Evolutionary conservation across 1,140 invertebrate species (phyloP).

Genomic region (Drosophila ironensis): DNA sequence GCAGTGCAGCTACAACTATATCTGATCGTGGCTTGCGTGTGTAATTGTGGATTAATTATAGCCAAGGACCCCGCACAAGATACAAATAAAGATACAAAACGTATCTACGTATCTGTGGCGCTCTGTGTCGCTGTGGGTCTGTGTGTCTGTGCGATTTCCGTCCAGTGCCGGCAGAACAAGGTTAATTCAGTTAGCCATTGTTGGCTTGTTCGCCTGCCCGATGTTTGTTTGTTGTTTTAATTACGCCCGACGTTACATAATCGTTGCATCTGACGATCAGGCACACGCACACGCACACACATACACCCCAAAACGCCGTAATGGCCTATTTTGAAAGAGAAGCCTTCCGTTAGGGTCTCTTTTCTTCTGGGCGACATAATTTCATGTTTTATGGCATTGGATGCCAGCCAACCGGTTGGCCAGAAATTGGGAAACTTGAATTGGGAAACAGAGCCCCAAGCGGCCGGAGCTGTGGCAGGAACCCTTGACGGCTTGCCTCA

Average conservation of each 20-base stretch:
- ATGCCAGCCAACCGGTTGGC: no score
- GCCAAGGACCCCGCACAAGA: conserved; percentile 71
- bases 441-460: no score
- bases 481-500: no score
- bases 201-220: conserved; percentile 6
- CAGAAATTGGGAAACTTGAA: conserved; percentile 11
- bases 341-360: no score
- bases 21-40: conserved; percentile 56
- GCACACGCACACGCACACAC: conserved; percentile 14
- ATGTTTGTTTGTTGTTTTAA: conserved; percentile 55
- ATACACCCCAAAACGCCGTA: conserved; percentile 13
- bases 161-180: conserved; percentile 69
- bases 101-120: conserved; percentile 60
- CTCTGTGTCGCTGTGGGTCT: no score
- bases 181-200: conserved; percentile 76
- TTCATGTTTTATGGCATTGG: no score
- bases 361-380: no score
- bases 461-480: no score
- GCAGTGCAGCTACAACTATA: no score
- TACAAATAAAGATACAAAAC: conserved; percentile 77
- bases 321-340: no score
- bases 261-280: conserved; percentile 59
- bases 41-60: conserved; percentile 78
- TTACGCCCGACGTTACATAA: conserved; percentile 70
- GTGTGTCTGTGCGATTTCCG: conserved; percentile 61